Evolutionary conservation across 2,888 invertebrate genomes (phyloP), one percentile per base, ranked within the genome.

Genomic region (Tipula unca): DNA sequence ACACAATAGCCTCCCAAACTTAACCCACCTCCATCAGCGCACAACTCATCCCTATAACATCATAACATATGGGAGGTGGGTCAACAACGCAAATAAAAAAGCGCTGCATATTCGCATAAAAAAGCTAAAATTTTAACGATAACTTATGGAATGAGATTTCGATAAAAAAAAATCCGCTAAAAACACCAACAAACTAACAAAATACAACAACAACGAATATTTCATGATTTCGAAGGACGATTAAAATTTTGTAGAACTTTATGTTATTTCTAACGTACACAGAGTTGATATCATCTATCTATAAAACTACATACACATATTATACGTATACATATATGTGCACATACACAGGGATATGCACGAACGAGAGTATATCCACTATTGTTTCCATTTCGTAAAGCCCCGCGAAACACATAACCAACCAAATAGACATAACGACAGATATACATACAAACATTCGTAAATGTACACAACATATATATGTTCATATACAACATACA

Each of bases 101-200:
- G 29, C n/a, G 17, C 83, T 32, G 35, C 32, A 83, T 10, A 32
- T 32, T 17, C 5, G 32, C 82, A 32, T 17, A 82, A 82, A 82
- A 82, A 82, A 82, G 29, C 29, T 14, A 83, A 32, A 32, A 83
- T 83, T 83, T 35, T 14, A 83, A 83, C 29, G 83, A 83, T 82
- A 83, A 83, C 83, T 83, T 83, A 35, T 83, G 83, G 83, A 83
- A 83, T 83, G 83, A 83, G 83, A 83, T 32, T 32, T 83, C 32
- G n/a, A 83, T 83, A 83, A 29, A 83, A 83, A 29, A 83, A 83
- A 83, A 35, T 83, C 29, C 69, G 20, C 69, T 25, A 69, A 69
- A 69, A 69, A 69, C 25, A 69, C 25, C 25, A 69, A 69, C 69
- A 69, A 69, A 69, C 69, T 69, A 69, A 17, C 48, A 69, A 69